Conservation (phyloP, 2,113 vertebrate species). For the Mionectes macconnelli region DNA sequence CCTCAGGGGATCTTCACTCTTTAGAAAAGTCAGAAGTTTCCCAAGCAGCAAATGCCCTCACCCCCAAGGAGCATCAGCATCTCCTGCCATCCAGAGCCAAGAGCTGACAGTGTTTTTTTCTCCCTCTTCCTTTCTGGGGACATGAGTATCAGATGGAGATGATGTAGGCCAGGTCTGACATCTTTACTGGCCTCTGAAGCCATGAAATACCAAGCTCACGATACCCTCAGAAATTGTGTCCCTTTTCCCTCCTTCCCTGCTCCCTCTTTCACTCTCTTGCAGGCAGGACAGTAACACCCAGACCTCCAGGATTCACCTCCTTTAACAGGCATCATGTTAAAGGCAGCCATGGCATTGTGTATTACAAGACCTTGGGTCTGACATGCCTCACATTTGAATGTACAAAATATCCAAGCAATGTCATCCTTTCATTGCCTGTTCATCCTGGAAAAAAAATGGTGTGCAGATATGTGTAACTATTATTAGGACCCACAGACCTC, state of each 20-base stretch:
- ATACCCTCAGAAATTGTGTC: neutral
- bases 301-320: neutral
- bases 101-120: neutral
- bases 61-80: rapidly evolving
- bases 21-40: neutral
- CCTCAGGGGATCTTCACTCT: neutral
- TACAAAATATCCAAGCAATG: neutral
- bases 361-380: neutral
- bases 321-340: neutral
- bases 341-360: neutral
- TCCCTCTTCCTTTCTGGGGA: neutral
- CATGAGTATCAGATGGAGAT: neutral
- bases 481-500: neutral
- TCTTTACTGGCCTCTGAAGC: neutral
- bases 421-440: neutral
- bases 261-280: neutral
- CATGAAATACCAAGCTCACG: neutral
- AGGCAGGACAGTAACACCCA: neutral
- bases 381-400: neutral
- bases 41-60: neutral
- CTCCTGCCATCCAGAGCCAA: neutral
- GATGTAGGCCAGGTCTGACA: neutral
- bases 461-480: neutral
- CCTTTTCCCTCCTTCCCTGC: neutral
- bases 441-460: neutral